Percentiles rank a stretch among this genome's conserved stretches.
These are phyloP conservation scores for Blastomussa wellsi DNA, from an alignment of 92 coral and sea anemone genomes.

Conservation along the genomic window DNA sequence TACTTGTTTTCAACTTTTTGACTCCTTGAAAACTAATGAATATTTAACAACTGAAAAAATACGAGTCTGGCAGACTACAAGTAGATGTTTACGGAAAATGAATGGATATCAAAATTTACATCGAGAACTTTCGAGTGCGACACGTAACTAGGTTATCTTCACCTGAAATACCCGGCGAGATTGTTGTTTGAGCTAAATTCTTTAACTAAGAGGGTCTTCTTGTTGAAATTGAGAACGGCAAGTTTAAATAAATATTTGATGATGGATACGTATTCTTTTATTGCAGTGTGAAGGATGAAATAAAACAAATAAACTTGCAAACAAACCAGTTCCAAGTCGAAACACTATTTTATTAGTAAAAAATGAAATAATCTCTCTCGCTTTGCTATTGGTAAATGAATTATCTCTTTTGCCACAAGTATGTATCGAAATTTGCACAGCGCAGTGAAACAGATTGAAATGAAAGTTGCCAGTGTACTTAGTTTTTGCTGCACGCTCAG, in stretches of 20 bases:
- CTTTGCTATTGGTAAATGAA: not conserved
- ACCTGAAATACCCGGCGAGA: not conserved
- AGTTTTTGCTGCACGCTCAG: not conserved
- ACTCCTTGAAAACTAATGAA: not conserved
- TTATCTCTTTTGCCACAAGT: not conserved
- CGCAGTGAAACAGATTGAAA: not conserved
- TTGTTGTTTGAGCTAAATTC: not conserved
- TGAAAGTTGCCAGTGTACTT: not conserved
- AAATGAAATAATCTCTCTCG: not conserved
- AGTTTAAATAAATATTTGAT: not conserved
- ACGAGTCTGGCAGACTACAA: not conserved
- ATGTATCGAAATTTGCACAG: not conserved
- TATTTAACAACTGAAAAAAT: not conserved
- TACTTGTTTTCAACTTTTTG: not conserved
- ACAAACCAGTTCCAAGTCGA: not conserved
- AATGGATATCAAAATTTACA: not conserved
- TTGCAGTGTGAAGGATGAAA: not conserved
- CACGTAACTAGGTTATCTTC: not conserved
- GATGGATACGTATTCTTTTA: not conserved
- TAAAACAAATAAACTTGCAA: not conserved
- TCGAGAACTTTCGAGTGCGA: not conserved
- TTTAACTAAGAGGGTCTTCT: not conserved
- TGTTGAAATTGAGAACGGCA: not conserved
- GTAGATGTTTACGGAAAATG: not conserved
- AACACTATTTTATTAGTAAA: not conserved